A percentile compares a stretch with the other conserved stretches of the same genome.
Evolutionary conservation across 2,113 vertebrate species (phyloP).

Genomic region (Misgurnus mizolepis): DNA sequence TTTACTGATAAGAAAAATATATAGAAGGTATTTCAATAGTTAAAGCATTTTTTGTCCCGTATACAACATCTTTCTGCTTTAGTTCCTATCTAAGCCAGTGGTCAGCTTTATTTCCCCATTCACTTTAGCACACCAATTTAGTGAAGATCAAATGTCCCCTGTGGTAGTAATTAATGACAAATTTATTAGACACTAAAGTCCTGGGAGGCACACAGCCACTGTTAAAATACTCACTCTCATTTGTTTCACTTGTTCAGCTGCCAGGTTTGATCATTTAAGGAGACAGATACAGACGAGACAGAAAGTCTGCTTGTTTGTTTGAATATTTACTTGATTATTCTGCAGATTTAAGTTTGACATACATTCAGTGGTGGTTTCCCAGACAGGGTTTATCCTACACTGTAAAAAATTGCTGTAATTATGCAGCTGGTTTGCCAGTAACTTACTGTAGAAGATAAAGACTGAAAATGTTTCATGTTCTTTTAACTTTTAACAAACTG

Average conservation of each 20-base stretch:
- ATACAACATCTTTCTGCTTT: constrained; percentile 54
- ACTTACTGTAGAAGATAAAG: too few relatives aligned
- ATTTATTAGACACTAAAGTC: constrained; percentile 71
- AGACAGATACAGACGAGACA: constrained; percentile 26
- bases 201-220: constrained; percentile 65
- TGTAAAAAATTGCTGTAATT: too few relatives aligned
- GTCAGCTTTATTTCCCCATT: constrained; percentile 56
- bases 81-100: constrained; percentile 55
- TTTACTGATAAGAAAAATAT: too few relatives aligned
- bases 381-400: too few relatives aligned
- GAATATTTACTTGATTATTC: neutral
- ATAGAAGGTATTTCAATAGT: too few relatives aligned
- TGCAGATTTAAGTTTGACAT: neutral
- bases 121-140: constrained; percentile 64
- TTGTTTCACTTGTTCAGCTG: constrained; percentile 66
- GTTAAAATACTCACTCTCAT: constrained; percentile 60
- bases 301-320: constrained; percentile 21
- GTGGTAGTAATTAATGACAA: constrained; percentile 77
- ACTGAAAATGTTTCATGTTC: too few relatives aligned
- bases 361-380: too few relatives aligned
- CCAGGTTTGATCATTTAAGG: constrained; percentile 62
- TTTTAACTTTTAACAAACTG: too few relatives aligned
- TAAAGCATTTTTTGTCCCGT: constrained; percentile 50
- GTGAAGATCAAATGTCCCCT: constrained; percentile 73
- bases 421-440: too few relatives aligned